A percentile compares a stretch with the other conserved stretches of the same genome.
Evolutionary conservation across 2,888 invertebrate genomes (phyloP).

Genomic region (Camponotus fellah): DNA sequence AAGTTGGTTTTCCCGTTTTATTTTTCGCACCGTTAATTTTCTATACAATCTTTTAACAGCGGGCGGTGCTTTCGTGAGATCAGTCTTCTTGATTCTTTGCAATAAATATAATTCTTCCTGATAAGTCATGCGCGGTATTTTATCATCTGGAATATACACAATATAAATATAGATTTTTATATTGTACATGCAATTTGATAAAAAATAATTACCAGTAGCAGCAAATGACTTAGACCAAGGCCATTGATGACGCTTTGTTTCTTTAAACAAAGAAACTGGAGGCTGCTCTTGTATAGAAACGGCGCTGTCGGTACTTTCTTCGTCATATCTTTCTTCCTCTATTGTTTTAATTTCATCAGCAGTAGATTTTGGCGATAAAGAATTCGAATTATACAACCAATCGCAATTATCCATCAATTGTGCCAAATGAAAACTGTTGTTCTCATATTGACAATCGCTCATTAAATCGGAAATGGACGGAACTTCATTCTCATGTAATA

Average conservation of each 20-base stretch:
- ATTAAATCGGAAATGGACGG: constrained; percentile 79
- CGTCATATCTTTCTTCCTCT: constrained; percentile 79
- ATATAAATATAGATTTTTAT: constrained; percentile 5
- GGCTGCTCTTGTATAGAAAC: constrained; percentile 77
- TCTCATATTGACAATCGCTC: constrained; percentile 75
- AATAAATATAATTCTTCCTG: constrained; percentile 87
- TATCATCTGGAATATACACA: constrained; percentile 71
- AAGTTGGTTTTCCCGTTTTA: constrained; percentile 88
- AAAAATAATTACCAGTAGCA: constrained; percentile 60
- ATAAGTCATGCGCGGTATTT: constrained; percentile 84
- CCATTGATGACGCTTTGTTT: constrained; percentile 83
- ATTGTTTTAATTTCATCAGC: constrained; percentile 80
- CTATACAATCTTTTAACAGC: constrained; percentile 87
- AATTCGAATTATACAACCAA: constrained; percentile 73
- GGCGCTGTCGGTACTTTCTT: constrained; percentile 75
- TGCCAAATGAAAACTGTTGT: constrained; percentile 70
- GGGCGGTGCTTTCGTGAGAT: constrained; percentile 78
- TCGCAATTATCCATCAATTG: constrained; percentile 78
- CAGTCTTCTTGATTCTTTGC: constrained; percentile 79
- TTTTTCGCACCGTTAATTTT: constrained; percentile 88
- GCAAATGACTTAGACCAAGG: constrained; percentile 85
- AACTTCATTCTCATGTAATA: constrained; percentile 72
- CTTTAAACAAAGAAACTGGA: constrained; percentile 82
- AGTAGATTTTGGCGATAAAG: constrained; percentile 62
- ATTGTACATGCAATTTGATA: constrained; percentile 7